Conservation (phyloP, 2,797 vertebrate species). For the Anabacerthia variegaticeps region DNA sequence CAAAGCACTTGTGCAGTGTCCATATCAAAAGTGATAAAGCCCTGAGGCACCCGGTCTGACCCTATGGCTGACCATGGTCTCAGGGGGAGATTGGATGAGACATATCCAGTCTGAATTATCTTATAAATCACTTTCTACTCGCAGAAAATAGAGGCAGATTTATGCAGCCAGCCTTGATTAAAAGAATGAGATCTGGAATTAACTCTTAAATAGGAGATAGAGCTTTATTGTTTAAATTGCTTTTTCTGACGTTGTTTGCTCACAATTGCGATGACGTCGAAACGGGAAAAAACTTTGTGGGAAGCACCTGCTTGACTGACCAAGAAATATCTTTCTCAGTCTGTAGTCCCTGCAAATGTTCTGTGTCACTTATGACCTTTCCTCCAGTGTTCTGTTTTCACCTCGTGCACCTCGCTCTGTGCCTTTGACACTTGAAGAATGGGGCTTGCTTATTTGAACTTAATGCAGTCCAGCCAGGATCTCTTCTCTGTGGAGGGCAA, state of each 20-base stretch:
- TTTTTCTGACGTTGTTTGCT: neutral
- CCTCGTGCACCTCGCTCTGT: neutral
- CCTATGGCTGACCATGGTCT: neutral
- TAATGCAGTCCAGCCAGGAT: neutral
- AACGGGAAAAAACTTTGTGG: neutral
- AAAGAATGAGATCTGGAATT: neutral
- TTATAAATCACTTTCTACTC: neutral
- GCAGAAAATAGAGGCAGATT: neutral
- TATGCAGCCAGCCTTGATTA: neutral
- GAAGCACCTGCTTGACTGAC: neutral
- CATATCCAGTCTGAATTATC: neutral
- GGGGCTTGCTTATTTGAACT: neutral
- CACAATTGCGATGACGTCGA: rapidly evolving
- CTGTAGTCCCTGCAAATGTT: neutral
- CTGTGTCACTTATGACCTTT: rapidly evolving
- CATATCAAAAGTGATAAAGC: neutral
- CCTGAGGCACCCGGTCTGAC: neutral
- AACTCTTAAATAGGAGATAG: neutral
- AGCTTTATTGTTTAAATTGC: neutral
- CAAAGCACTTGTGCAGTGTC: neutral
- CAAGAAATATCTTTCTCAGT: neutral
- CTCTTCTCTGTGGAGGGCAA: neutral
- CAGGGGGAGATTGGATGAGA: neutral
- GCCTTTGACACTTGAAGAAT: neutral
- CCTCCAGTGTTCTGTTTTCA: neutral